Conservation (phyloP, 2,888 invertebrate genomes). For the Mystacides longicornis region DNA sequence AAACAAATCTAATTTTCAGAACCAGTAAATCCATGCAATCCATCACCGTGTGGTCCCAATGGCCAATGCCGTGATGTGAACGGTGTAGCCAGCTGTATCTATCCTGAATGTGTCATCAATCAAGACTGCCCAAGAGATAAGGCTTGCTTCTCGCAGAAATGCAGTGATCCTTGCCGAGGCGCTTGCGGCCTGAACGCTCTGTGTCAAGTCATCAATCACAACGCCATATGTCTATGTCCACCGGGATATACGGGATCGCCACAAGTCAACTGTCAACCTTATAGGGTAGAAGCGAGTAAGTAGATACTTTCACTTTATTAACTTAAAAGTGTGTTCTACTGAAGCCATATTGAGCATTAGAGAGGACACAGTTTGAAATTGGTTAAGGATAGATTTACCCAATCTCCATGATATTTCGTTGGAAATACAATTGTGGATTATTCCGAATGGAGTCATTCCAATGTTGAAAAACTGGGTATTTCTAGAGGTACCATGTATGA, state of each 20-base stretch:
- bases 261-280: slow-evolving; percentile 60
- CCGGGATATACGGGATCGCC: slow-evolving; percentile 70
- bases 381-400: too few species aligned
- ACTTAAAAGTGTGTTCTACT: too few species aligned
- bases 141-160: slow-evolving; percentile 75
- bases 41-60: slow-evolving; percentile 65
- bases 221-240: slow-evolving; percentile 78
- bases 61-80: slow-evolving; percentile 55
- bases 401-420: too few species aligned
- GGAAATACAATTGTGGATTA: too few species aligned
- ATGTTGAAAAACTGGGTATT: too few species aligned
- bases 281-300: slow-evolving; percentile 33
- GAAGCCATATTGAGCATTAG: too few species aligned
- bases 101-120: slow-evolving; percentile 83
- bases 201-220: slow-evolving; percentile 65
- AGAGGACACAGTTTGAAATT: too few species aligned
- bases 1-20: slow-evolving; percentile 15
- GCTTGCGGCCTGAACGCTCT: slow-evolving; percentile 81
- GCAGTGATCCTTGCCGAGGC: slow-evolving; percentile 73
- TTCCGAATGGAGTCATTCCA: too few species aligned
- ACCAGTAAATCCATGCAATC: slow-evolving; percentile 55
- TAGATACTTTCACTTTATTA: too few species aligned
- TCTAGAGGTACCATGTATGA: too few species aligned
- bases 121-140: slow-evolving; percentile 77
- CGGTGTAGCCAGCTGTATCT: slow-evolving; percentile 54